phyloP scores from a whole-genome alignment of 1,140 invertebrate species.

The Drosophila sturtevanti region DNA sequence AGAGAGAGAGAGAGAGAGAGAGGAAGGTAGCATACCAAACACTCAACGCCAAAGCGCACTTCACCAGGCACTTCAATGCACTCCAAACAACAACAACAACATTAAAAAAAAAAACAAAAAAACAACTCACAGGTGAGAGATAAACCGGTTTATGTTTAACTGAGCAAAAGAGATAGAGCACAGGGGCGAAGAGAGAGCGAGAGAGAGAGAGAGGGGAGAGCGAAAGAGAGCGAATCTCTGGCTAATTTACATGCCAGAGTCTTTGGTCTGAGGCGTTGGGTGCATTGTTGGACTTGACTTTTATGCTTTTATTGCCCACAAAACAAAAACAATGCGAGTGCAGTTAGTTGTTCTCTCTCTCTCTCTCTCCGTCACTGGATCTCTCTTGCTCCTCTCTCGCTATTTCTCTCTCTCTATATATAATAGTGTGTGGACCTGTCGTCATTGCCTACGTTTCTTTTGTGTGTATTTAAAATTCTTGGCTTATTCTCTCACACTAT shows the following conservation, averaged over 20 bases:
- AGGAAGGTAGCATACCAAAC: constrained; percentile 66
- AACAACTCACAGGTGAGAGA: constrained; percentile 48
- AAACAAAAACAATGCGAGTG: constrained; percentile 46
- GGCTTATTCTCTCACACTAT: constrained; percentile 13
- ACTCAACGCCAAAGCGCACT: constrained; percentile 76
- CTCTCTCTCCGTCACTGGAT: background rate
- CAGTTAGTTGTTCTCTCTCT: constrained; percentile 34
- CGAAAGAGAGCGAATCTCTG: constrained; percentile 41
- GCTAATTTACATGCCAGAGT: constrained; percentile 72
- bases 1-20: background rate
- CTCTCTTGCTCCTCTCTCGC: constrained; percentile 33
- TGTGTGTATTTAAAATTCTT: constrained; percentile 74
- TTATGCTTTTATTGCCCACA: constrained; percentile 52
- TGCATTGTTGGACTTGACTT: constrained; percentile 64
- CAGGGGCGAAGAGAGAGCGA: constrained; percentile 28
- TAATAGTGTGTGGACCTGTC: constrained; percentile 75
- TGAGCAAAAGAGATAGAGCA: constrained; percentile 21
- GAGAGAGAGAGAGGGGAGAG: constrained; percentile 23
- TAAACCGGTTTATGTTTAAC: constrained; percentile 36
- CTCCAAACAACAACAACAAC: constrained; percentile 52
- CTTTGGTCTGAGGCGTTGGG: constrained; percentile 55
- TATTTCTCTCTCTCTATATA: constrained; percentile 35
- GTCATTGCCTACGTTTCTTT: constrained; percentile 59
- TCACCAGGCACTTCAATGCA: constrained; percentile 58
- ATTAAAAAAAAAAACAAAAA: constrained; percentile 43